These are phyloP conservation scores for Eupleurogrammus muticus DNA, from an alignment of 2,797 vertebrate species.

Conservation along the genomic window DNA sequence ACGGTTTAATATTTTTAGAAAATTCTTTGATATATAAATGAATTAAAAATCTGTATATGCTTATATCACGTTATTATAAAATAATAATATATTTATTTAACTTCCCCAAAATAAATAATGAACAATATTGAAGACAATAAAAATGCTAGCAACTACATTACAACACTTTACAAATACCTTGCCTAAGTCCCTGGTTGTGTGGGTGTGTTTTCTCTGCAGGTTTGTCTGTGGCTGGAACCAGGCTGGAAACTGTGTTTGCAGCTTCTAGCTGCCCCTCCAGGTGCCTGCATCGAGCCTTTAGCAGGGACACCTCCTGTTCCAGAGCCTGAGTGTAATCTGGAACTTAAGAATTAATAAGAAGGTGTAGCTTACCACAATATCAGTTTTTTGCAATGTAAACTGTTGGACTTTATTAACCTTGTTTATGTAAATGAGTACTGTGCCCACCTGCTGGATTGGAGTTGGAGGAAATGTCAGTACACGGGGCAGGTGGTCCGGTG, in stretches of 20 bases:
- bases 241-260: slow-evolving; percentile 14
- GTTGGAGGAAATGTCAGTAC: slow-evolving; percentile 17
- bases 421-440: slow-evolving; percentile 1
- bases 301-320: slow-evolving; percentile 75
- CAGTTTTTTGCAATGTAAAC: neutral
- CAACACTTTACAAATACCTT: neutral
- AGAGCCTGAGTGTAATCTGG: slow-evolving; percentile 74
- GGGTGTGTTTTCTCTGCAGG: slow-evolving; percentile 59
- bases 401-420: neutral
- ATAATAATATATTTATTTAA: too few relatives aligned
- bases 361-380: neutral
- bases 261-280: slow-evolving; percentile 74
- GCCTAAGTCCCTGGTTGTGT: slow-evolving; percentile 38
- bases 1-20: too few relatives aligned
- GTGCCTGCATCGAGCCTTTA: slow-evolving; percentile 71
- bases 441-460: slow-evolving; percentile 56
- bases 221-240: neutral
- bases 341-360: neutral
- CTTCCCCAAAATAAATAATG: too few relatives aligned
- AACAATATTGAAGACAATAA: too few relatives aligned
- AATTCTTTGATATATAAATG: too few relatives aligned
- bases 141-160: neutral
- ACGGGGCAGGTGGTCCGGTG: slow-evolving; percentile 1
- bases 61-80: too few relatives aligned
- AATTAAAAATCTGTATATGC: too few relatives aligned